Conservation (phyloP, 2,113 vertebrate genomes). For the Heterocephalus glaber region DNA sequence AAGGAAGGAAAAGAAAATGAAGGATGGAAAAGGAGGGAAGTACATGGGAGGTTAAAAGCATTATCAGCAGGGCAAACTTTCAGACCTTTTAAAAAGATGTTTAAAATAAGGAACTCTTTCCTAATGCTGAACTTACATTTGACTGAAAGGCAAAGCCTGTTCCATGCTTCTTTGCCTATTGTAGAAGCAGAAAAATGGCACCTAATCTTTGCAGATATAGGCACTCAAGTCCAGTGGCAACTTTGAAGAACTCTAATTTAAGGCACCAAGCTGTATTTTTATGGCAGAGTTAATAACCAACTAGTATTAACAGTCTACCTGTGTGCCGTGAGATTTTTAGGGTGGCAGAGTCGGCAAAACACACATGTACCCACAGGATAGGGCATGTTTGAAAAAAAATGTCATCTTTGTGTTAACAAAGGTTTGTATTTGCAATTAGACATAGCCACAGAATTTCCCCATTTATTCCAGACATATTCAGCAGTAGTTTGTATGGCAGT, state of each 20-base stretch:
- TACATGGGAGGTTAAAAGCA: background rate
- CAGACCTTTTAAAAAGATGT: background rate
- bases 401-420: background rate
- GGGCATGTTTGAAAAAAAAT: background rate
- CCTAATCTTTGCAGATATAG: background rate
- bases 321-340: background rate
- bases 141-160: background rate
- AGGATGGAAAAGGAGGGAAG: background rate
- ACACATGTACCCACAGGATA: background rate
- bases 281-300: background rate
- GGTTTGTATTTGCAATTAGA: background rate
- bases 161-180: background rate
- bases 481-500: background rate
- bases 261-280: background rate
- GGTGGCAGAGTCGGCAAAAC: background rate
- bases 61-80: background rate
- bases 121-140: background rate
- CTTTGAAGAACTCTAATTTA: background rate
- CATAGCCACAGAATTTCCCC: background rate
- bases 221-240: background rate
- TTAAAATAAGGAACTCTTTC: constrained; percentile 17
- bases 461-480: background rate
- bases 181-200: background rate
- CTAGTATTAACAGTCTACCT: background rate
- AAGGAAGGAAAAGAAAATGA: background rate